A percentile compares a stretch with the other conserved stretches of the same genome.
Evolutionary conservation across 2,113 vertebrate genomes (phyloP).

Genomic region (Sigmodon hispidus): DNA sequence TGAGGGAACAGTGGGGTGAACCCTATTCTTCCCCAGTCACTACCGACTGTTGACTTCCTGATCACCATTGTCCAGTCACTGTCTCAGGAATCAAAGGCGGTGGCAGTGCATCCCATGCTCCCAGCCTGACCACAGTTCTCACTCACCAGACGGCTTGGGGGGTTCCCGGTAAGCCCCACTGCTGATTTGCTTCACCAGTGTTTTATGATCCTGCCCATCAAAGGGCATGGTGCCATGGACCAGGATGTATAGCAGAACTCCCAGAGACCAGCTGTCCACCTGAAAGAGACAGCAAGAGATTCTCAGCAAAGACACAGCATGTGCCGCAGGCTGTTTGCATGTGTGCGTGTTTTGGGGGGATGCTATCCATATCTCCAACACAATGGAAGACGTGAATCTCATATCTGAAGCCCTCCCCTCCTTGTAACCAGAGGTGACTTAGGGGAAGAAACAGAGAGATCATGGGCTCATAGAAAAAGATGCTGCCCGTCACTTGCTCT

Average conservation of each 20-base stretch:
- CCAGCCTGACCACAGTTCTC: background rate
- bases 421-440: background rate
- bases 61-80: no score
- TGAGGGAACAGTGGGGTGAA: background rate
- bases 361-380: background rate
- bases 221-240: constrained; percentile 97
- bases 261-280: constrained; percentile 99
- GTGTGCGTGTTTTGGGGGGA: no score
- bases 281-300: constrained; percentile 74
- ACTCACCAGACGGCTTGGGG: constrained; percentile 91
- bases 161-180: constrained; percentile 93
- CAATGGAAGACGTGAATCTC: background rate
- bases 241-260: constrained; percentile 95
- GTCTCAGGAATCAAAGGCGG: background rate
- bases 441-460: background rate
- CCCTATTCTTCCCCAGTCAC: background rate
- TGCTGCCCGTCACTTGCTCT: no score
- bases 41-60: background rate
- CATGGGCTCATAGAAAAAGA: background rate
- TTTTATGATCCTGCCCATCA: constrained; percentile 93
- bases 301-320: background rate
- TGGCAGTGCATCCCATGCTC: no score
- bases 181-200: constrained; percentile 94
- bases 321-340: fast-evolving
- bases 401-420: background rate